Base-by-base conservation (phyloP, 2,113 vertebrate genomes). In the Ia io region DNA sequence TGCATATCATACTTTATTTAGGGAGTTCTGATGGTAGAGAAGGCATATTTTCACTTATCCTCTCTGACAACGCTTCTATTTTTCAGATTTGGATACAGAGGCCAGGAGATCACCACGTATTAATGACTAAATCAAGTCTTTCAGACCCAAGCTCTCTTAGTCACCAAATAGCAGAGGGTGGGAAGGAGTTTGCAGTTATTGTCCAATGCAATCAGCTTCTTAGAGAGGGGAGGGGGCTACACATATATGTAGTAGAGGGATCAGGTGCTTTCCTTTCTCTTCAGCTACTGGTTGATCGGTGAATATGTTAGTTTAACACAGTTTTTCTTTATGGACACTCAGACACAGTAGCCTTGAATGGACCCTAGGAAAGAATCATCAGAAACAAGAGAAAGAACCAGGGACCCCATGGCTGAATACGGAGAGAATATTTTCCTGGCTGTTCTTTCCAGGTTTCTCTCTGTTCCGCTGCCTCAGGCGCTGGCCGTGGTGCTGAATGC, bases 401-500 rank as follows among this genome's bases (percentile, higher is more conserved):
- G 83, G 53, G 10, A 16, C 35, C 25, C 59, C 1, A 1, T 70
- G 47, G 76, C 63, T 74, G 59, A 37, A 28, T 23, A 10, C 0
- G 0, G 30, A 53, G 78, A 95, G 59, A 59, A 32, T 23, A 1
- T 69, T 90, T 93, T 88, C n/a, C 63, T 5, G 13, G 86, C 84
- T n/a, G 47, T 17, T n/a, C 9, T 14, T 74, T 20, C 40, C 70
- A 56, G 49, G 51, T 59, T 49, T 88, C 8, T 3, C 28, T 9
- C 13, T 32, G 32, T 78, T 74, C 49, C 9, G 40, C 85, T 77
- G 78, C 74, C 56, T n/a, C n/a, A 0, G 96, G 90, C 93, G 11
- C 97, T 96, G 95, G 82, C 96, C 94, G 1, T 93, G 95, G 96
- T 97, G 90, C 96, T 97, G 97, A 97, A 96, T 94, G 59, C 86